Percentiles rank a stretch among this genome's conserved stretches.
Conservation (phyloP, 37 sponge, comb jelly and placozoan species). For the Ianthella basta region DNA sequence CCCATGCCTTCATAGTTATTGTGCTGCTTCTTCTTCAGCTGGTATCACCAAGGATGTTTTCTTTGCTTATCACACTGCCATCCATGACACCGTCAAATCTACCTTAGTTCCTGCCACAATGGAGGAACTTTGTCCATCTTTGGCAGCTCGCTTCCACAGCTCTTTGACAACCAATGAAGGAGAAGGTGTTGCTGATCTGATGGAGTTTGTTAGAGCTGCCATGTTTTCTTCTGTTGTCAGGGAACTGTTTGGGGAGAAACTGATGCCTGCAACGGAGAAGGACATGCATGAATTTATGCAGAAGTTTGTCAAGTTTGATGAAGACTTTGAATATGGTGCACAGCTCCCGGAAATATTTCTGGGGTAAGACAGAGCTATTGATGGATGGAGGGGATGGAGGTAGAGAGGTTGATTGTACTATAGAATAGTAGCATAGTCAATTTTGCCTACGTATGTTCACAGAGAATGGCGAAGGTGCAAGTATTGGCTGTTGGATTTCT, state of each 20-base stretch:
- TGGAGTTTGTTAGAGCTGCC: conserved; percentile 61
- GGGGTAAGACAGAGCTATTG: conserved; percentile 48
- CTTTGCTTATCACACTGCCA: conserved; percentile 49
- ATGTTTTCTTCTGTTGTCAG: conserved; percentile 78
- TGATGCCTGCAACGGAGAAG: conserved; percentile 38
- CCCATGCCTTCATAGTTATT: too few relatives aligned
- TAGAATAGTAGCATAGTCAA: background rate
- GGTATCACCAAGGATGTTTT: conserved; percentile 55
- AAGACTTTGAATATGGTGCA: conserved; percentile 86
- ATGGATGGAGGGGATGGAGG: too few relatives aligned
- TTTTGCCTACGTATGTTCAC: background rate
- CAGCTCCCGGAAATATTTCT: conserved; percentile 75
- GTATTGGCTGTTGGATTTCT: conserved; percentile 34
- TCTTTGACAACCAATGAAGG: background rate
- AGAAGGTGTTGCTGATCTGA: conserved; percentile 61
- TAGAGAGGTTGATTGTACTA: conserved; percentile 16
- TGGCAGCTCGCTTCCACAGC: conserved; percentile 42
- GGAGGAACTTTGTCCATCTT: conserved; percentile 28
- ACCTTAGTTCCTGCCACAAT: conserved; percentile 37
- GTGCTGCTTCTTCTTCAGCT: too few relatives aligned
- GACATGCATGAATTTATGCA: conserved; percentile 44
- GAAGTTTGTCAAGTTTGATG: conserved; percentile 75
- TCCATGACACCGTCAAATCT: conserved; percentile 71
- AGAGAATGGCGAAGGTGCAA: conserved; percentile 57
- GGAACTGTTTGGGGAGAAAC: conserved; percentile 67